Evolutionary conservation across 1,140 invertebrate species (phyloP).

Genomic region (Bombus superbus): DNA sequence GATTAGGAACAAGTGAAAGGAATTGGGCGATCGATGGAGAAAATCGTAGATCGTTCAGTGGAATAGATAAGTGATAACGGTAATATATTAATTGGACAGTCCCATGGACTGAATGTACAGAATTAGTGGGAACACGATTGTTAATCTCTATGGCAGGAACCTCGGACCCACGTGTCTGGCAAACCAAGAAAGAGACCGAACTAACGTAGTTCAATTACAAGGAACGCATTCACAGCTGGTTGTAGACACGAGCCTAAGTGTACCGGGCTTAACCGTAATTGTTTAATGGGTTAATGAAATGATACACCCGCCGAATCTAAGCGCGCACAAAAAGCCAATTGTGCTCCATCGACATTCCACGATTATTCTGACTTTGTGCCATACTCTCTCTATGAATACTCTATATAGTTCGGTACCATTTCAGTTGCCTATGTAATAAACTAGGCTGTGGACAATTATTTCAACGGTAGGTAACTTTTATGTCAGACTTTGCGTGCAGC

Average conservation of each 20-base stretch:
- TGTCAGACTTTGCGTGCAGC: neutral
- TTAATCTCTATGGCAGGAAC: neutral
- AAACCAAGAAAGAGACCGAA: conserved; percentile 42
- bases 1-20: too few species aligned
- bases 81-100: conserved; percentile 34
- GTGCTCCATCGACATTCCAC: conserved; percentile 68
- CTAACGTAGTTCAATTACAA: conserved; percentile 62
- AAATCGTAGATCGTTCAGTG: neutral
- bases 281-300: conserved; percentile 80
- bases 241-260: conserved; percentile 69
- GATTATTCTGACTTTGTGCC: conserved; percentile 47
- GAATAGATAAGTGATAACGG: neutral
- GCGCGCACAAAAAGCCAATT: conserved; percentile 74
- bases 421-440: neutral
- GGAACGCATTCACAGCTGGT: conserved; percentile 73
- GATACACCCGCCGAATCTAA: conserved; percentile 77
- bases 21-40: neutral
- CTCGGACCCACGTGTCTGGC: conserved; percentile 45
- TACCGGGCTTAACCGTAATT: conserved; percentile 72
- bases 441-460: neutral
- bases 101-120: neutral
- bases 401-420: neutral
- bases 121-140: conserved; percentile 37
- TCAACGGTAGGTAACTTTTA: neutral
- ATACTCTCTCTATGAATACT: conserved; percentile 7